These are phyloP conservation scores for Setophaga kirtlandii DNA, from an alignment of 2,113 vertebrate species.

Conservation along the genomic window DNA sequence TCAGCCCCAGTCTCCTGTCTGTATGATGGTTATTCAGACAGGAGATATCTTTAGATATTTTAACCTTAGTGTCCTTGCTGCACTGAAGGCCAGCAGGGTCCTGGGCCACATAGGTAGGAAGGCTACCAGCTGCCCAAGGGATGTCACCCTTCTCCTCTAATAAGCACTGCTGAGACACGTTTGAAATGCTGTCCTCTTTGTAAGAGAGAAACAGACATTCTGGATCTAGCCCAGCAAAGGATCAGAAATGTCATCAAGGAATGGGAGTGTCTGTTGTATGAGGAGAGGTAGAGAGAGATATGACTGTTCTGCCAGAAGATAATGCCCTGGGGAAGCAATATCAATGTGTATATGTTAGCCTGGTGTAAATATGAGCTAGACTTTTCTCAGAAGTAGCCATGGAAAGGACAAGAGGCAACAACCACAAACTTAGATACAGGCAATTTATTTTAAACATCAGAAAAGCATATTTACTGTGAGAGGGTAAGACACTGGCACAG, in stretches of 20 bases:
- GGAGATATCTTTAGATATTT: background rate
- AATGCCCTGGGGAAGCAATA: background rate
- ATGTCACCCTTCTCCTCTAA: background rate
- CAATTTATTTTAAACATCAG: background rate
- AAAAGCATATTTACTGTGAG: background rate
- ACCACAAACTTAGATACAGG: background rate
- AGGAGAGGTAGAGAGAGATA: background rate
- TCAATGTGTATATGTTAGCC: background rate
- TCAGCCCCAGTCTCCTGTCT: background rate
- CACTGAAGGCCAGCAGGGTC: background rate
- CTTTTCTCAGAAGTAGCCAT: background rate
- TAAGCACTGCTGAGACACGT: background rate
- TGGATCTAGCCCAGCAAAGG: background rate
- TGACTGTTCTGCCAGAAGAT: background rate
- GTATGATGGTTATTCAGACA: background rate
- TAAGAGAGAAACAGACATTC: background rate
- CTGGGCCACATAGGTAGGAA: background rate
- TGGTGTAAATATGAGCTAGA: background rate
- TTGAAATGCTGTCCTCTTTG: background rate
- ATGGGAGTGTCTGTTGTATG: background rate
- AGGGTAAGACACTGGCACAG: background rate
- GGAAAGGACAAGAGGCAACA: background rate
- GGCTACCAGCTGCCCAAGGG: background rate
- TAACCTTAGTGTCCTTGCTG: background rate
- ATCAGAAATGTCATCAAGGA: background rate